A percentile compares a stretch with the other conserved stretches of the same genome.
Evolutionary conservation across 2,113 vertebrate species (phyloP).

Genomic region (Dromaius novaehollandiae): DNA sequence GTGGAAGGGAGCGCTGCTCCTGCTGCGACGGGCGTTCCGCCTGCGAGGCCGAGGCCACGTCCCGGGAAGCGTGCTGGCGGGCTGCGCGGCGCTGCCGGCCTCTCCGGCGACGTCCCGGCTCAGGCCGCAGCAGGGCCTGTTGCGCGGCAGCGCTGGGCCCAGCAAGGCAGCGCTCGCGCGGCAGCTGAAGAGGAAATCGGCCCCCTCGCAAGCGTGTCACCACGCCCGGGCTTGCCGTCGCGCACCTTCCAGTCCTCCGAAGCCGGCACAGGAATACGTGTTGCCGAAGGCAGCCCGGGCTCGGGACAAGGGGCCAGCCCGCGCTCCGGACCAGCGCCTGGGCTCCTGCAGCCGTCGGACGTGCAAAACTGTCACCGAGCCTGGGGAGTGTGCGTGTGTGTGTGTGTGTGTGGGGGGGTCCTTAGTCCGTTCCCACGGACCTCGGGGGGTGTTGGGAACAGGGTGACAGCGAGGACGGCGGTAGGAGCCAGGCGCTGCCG

Average conservation of each 20-base stretch:
- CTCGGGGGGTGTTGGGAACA: background rate
- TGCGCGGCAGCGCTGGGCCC: background rate
- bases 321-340: background rate
- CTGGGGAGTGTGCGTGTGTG: too few relatives aligned
- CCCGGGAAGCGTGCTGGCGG: background rate
- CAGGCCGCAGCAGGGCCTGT: rapidly evolving
- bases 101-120: background rate
- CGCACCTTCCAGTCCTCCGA: background rate
- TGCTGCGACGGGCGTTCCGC: background rate
- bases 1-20: background rate
- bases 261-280: rapidly evolving
- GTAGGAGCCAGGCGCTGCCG: background rate
- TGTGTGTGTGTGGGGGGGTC: too few relatives aligned
- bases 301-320: background rate
- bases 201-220: rapidly evolving
- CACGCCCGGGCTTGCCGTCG: rapidly evolving
- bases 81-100: background rate
- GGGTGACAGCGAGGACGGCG: background rate
- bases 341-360: background rate
- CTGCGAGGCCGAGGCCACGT: background rate
- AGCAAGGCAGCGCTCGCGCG: rapidly evolving
- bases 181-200: too few relatives aligned
- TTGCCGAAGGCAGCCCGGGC: background rate
- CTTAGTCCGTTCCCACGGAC: too few relatives aligned
- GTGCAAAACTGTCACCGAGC: rapidly evolving